Percentiles rank a stretch among this genome's conserved stretches.
Conservation (phyloP, 2,113 vertebrate genomes). For the Sakesphorus luctuosus region DNA sequence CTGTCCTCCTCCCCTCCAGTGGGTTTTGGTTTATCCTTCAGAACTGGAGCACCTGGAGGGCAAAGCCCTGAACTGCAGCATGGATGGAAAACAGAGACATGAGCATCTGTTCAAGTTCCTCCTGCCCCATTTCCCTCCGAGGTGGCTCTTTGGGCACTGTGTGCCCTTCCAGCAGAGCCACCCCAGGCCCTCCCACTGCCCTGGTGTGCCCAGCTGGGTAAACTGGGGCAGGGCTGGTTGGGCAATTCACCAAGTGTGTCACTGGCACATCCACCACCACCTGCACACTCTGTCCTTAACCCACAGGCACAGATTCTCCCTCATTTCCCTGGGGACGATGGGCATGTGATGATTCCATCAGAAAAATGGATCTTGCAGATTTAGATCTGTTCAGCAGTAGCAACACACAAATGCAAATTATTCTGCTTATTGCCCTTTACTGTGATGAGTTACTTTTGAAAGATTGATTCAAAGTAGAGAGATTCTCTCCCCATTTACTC, state of each 20-base stretch:
- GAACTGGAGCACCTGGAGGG: background rate
- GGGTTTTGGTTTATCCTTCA: background rate
- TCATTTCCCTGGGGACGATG: no score
- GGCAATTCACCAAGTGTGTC: rapidly evolving
- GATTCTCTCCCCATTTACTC: background rate
- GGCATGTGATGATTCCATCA: background rate
- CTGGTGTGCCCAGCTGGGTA: background rate
- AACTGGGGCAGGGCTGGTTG: background rate
- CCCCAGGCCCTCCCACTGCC: no score
- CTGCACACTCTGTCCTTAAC: background rate
- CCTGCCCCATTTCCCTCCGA: background rate
- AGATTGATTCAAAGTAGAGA: background rate
- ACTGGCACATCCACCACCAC: background rate
- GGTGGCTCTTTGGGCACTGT: background rate
- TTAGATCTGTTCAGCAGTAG: background rate
- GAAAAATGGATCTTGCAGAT: background rate
- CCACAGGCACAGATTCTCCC: background rate
- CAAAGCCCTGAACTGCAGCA: background rate
- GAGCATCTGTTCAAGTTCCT: background rate
- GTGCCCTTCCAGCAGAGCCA: background rate
- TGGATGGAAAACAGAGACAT: background rate
- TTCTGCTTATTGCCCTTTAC: background rate
- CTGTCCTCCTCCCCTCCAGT: background rate
- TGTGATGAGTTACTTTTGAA: background rate
- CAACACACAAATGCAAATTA: background rate